phyloP scores from a whole-genome alignment of 2,797 vertebrate species.

The Falco rusticolus region DNA sequence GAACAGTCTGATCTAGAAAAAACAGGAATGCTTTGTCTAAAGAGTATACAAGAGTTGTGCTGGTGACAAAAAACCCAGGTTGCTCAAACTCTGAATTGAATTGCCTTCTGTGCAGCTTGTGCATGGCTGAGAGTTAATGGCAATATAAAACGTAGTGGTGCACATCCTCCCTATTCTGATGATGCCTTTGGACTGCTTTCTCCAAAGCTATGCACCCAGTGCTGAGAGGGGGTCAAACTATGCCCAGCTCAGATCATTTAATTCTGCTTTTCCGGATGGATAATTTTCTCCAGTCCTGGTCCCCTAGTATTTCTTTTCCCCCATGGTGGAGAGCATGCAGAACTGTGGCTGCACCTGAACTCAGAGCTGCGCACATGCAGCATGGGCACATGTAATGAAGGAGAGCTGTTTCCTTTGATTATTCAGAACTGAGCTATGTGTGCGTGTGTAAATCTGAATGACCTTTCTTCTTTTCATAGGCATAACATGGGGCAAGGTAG shows the following conservation, averaged over 20 bases:
- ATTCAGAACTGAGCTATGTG: neutral
- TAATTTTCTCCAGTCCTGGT: neutral
- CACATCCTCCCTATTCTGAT: neutral
- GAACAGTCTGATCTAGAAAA: neutral
- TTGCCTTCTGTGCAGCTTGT: neutral
- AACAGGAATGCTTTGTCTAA: neutral
- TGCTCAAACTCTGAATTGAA: neutral
- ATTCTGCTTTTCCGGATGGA: neutral
- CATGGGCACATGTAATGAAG: rapidly evolving
- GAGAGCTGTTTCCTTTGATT: neutral
- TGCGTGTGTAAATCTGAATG: neutral
- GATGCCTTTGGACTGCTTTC: neutral
- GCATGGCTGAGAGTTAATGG: neutral
- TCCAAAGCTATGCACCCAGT: neutral
- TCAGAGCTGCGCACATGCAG: neutral
- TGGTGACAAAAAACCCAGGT: neutral
- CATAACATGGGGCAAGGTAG: conserved; percentile 97
- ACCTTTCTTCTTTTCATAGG: conserved; percentile 73
- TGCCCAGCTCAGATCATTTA: neutral
- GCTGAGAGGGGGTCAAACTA: neutral
- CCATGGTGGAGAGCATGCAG: rapidly evolving
- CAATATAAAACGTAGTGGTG: neutral
- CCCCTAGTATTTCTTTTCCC: neutral
- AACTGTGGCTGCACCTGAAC: neutral
- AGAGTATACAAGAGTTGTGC: neutral